Percentiles rank a stretch among this genome's conserved stretches.
Conservation (phyloP, 1,140 invertebrate species). For the Nasonia longicornis region DNA sequence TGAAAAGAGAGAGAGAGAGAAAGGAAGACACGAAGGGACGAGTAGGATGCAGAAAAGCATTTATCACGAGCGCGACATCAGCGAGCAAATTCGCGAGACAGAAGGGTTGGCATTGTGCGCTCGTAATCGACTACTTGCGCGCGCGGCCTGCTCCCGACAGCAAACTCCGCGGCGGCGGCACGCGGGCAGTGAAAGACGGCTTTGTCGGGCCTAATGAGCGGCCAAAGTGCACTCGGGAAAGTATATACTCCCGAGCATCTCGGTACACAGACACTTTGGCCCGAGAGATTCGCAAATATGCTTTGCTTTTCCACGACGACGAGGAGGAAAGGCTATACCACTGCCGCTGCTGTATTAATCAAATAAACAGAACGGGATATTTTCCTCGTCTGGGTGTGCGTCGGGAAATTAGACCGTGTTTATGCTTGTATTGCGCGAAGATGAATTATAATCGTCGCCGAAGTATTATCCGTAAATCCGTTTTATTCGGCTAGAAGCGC, state of each 20-base stretch:
- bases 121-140: conserved; percentile 29
- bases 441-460: too few species aligned
- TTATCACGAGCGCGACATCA: conserved; percentile 2
- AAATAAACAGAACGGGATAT: conserved; percentile 7
- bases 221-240: conserved; percentile 20
- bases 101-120: conserved; percentile 7
- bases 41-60: neutral
- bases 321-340: too few species aligned
- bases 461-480: neutral
- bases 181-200: neutral
- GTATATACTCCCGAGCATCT: neutral
- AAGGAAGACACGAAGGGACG: too few species aligned
- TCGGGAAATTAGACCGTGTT: neutral
- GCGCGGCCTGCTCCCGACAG: neutral
- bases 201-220: conserved; percentile 29
- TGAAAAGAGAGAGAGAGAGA: too few species aligned
- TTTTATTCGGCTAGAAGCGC: too few species aligned
- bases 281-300: conserved; percentile 30
- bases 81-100: conserved; percentile 2
- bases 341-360: neutral
- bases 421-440: neutral
- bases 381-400: neutral
- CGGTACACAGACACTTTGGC: neutral
- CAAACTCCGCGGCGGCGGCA: neutral
- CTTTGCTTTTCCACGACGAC: neutral